Evolutionary conservation across 2,797 vertebrate species (phyloP), one percentile per base, ranked within the genome.

Genomic region (Chloroceryle amazona): DNA sequence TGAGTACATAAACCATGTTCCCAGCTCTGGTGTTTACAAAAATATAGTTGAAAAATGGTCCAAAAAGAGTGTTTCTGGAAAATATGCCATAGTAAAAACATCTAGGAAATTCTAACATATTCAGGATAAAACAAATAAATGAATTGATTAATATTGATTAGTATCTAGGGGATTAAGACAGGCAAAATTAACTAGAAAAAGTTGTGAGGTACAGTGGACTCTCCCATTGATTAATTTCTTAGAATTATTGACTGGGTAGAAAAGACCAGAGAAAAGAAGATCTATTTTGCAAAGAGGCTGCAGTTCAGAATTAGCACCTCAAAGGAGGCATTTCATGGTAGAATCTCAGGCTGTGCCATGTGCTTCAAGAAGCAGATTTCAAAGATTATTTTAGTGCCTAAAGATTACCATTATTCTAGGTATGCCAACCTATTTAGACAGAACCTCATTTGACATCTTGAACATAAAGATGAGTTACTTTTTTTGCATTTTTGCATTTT

Each of bases 281-380:
- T 15, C 6, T 52, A 4, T 4, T 42, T 47, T 35, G 52, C 47
- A 39, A 70, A 70, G 19, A 20, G 25, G 11, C 9, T 44, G 9
- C 37, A 58, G 33, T 31, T 65, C 21, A 73, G n/a, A 26, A 25
- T 9, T 10, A 41, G 8, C 37, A 51, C 35, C n/a, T 70, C 29
- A 4, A 23, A 49, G 49, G 12, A 89, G 28, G 2, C 0, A 6
- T 7, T 4, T 4, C 14, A 11, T 4, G 11, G 11, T 41, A 61
- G 47, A 31, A 62, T 4, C 47, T 42, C 52, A 54, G 9, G 1
- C 0, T 61, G 11, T 82, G 35, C 26, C 49, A 3, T 1, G 10
- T 41, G 5, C 15, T 74, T 46, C n/a, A 31, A 3, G 14, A 74
- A 54, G 19, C n/a, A 52, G 29, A 84, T 10, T 29, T 54, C 25